Evolutionary conservation across 2,888 invertebrate genomes (phyloP), one percentile per base, ranked within the genome.

Genomic region (Ormyrus nitidulus): DNA sequence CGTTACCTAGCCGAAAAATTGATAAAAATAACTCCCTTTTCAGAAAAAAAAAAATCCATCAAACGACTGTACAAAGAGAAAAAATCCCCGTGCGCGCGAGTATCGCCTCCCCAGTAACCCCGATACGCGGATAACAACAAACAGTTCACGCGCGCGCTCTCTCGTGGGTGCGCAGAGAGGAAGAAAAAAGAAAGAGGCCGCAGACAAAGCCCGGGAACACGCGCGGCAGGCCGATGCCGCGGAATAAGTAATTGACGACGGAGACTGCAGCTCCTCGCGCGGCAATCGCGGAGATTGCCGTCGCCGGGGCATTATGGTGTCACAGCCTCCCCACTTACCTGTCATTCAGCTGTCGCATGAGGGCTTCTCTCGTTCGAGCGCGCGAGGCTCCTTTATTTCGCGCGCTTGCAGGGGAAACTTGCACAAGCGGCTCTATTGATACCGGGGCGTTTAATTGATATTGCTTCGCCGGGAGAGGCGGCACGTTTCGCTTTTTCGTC

Each of bases 341-440:
- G 89, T 88, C 89, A 89, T 86, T 89, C 89, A 89, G 86, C 84
- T 88, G 89, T 88, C 87, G 85, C 83, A 83, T 80, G 71, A 80
- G 56, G 68, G 19, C 74, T 71, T 66, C 66, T 56, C 46, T 62
- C 51, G 9, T 44, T 34, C 34, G 34, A 34, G 3, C 34, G 34
- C 34, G 34, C 34, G 34, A 34, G 34, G 34, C 54, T 64, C 59
- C n/a, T 53, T 65, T 64, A n/a, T 56, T 6, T 5, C 34, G 53
- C 54, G 34, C 19, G 53, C 11, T 34, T 65, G 53, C 7, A 19
- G 44, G 59, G 10, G 34, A 69, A 69, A 58, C 13, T 19, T 19
- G 62, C 48, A 13, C 7, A 48, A 65, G 65, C 13, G 34, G 34
- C 34, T 34, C 34, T 4, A 34, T 34, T 34, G 34, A 34, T 34